Evolutionary conservation across 2,797 vertebrate genomes (phyloP), one percentile per base, ranked within the genome.

Genomic region (Syngnathus rostellatus): DNA sequence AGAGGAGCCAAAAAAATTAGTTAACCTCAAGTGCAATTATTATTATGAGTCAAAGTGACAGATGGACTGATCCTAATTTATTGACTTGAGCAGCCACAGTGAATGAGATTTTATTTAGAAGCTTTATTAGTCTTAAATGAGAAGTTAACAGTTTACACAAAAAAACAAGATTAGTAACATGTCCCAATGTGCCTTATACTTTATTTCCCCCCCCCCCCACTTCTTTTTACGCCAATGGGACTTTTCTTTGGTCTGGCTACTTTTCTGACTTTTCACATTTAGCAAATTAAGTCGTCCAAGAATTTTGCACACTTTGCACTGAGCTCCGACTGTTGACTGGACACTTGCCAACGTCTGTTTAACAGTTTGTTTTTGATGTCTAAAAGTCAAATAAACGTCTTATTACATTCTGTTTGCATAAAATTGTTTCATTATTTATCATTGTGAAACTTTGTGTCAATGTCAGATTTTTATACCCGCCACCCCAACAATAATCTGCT

Each of bases 1-100:
- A 31, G 6, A 31, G 68, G 39, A 21, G 23, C 43, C 48, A 7
- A 31, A 58, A 72, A 68, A 68, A n/a, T n/a, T n/a, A n/a, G n/a
- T 58, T 69, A 81, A 88, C 85, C 85, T 81, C 64, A 89, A 90
- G 87, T 90, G 87, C 87, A 86, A 88, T 90, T 89, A 84, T 19
- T 38, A 74, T 66, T 6, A 37, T 1, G 46, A 12, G 57, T 43
- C 11, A 23, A 57, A 65, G 70, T n/a, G 25, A 16, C 54, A 21
- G 67, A 6, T 67, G 59, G 58, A n/a, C 66, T 63, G 37, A 41
- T 37, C 31, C 63, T 74, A 45, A 0, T 21, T 55, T 57, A 40
- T 54, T 67, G 67, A 59, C 39, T 4, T 63, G 45, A 1, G 25
- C 14, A 37, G 55, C 31, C 55, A 58, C 31, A 16, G 0, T 9